Percentiles rank a stretch among this genome's conserved stretches.
phyloP scores from a whole-genome alignment of 2,113 vertebrate genomes.

The Propithecus coquereli region DNA sequence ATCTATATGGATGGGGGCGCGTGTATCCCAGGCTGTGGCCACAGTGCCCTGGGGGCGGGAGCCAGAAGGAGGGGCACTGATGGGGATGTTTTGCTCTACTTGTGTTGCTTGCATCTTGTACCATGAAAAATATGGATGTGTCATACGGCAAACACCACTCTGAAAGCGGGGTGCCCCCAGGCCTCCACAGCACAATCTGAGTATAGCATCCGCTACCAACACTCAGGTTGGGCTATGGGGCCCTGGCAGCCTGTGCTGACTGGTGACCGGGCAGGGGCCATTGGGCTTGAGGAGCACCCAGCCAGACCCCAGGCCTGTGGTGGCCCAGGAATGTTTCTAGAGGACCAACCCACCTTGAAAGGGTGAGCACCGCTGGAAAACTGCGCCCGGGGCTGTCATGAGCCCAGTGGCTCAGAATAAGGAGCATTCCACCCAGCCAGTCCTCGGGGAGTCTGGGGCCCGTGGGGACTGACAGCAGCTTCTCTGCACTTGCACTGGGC shows the following conservation, averaged over 20 bases:
- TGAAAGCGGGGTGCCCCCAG: not conserved
- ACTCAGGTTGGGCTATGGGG: not conserved
- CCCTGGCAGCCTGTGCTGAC: not conserved
- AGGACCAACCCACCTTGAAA: not conserved
- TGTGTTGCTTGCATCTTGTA: not conserved
- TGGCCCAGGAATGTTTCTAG: not conserved
- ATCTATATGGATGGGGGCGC: fast-evolving
- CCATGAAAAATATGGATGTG: not conserved
- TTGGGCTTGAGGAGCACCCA: not conserved
- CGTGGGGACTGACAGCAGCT: not conserved
- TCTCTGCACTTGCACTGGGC: not conserved
- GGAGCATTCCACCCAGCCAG: not conserved
- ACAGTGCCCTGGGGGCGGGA: too few relatives aligned
- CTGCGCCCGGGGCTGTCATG: not conserved
- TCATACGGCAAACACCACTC: fast-evolving
- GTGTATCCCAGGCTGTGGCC: not conserved
- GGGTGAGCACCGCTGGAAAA: not conserved
- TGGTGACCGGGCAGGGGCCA: not conserved
- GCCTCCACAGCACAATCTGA: not conserved
- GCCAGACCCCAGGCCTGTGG: not conserved
- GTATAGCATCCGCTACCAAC: not conserved
- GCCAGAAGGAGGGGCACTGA: fast-evolving
- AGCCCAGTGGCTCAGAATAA: not conserved
- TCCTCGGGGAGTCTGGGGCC: not conserved
- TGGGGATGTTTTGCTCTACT: too few relatives aligned